These are phyloP conservation scores for Dromiciops gliroides DNA, from an alignment of 2,113 vertebrate genomes.

Conservation along the genomic window DNA sequence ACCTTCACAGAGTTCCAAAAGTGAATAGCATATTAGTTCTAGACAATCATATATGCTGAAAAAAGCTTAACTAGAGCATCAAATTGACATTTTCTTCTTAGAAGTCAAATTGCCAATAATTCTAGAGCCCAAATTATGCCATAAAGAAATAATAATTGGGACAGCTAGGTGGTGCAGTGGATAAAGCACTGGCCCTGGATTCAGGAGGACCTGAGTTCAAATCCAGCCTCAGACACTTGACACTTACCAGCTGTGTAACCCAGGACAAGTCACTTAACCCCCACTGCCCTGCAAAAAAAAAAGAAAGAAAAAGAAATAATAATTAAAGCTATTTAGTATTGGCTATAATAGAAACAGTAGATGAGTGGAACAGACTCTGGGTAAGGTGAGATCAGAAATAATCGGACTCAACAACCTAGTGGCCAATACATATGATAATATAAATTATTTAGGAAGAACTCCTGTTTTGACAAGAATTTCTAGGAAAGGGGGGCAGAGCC, in stretches of 20 bases:
- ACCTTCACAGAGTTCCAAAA: conserved; percentile 19
- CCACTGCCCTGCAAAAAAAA: no score
- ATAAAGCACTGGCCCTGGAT: no score
- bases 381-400: neutral
- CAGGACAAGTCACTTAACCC: no score
- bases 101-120: conserved; percentile 12
- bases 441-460: neutral
- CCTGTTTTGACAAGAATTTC: neutral
- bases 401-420: neutral
- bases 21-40: neutral
- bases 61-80: conserved; percentile 2
- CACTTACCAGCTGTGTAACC: no score
- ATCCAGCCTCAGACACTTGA: no score
- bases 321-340: neutral
- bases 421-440: neutral
- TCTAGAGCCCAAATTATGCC: neutral
- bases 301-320: no score
- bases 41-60: conserved; percentile 17
- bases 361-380: neutral
- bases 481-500: no score
- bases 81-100: conserved; percentile 25
- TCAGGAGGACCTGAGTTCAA: no score
- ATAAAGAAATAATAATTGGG: neutral
- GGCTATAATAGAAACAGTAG: neutral
- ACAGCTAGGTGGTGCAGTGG: no score